Percentiles rank a stretch among this genome's conserved stretches.
These are phyloP conservation scores for Thaleichthys pacificus DNA, from an alignment of 2,797 vertebrate species.

Conservation along the genomic window DNA sequence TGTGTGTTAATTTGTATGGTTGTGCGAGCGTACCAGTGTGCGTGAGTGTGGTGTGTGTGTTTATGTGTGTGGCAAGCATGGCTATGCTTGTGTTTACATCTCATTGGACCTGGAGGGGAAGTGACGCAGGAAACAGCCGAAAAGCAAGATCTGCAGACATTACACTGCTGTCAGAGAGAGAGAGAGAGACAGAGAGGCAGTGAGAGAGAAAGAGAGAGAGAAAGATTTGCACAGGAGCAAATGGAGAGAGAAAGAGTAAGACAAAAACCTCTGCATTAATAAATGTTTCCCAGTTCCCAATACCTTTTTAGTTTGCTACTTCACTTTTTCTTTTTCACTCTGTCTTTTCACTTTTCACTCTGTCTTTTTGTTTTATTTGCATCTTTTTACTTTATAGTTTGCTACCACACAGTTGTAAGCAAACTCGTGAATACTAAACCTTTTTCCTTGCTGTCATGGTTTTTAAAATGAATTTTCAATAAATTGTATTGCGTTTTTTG, in stretches of 20 bases:
- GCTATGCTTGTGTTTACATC: slow-evolving; percentile 66
- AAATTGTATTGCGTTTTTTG: background rate
- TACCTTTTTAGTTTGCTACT: no score
- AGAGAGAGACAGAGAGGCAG: slow-evolving; percentile 12
- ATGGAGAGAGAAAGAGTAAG: slow-evolving; percentile 17
- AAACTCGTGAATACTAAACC: no score
- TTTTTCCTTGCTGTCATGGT: no score
- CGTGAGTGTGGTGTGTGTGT: background rate
- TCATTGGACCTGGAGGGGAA: slow-evolving; percentile 61
- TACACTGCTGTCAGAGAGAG: slow-evolving; percentile 55
- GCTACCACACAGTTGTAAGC: no score
- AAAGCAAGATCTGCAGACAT: slow-evolving; percentile 61
- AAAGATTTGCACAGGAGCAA: slow-evolving; percentile 8
- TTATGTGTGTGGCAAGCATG: slow-evolving; percentile 18
- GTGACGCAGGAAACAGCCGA: slow-evolving; percentile 68
- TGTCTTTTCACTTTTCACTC: no score
- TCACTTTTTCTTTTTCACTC: no score
- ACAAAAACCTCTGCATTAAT: no score
- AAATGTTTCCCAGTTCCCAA: no score
- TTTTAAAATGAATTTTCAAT: no score
- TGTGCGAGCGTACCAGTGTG: slow-evolving; percentile 12
- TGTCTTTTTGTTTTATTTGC: no score
- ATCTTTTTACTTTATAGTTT: no score
- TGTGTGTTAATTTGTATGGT: background rate
- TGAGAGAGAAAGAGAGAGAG: slow-evolving; percentile 1